Percentiles rank a stretch among this genome's conserved stretches.
These are phyloP conservation scores for Drosophila kurseongensis DNA, from an alignment of 1,140 invertebrate genomes.

Conservation along the genomic window DNA sequence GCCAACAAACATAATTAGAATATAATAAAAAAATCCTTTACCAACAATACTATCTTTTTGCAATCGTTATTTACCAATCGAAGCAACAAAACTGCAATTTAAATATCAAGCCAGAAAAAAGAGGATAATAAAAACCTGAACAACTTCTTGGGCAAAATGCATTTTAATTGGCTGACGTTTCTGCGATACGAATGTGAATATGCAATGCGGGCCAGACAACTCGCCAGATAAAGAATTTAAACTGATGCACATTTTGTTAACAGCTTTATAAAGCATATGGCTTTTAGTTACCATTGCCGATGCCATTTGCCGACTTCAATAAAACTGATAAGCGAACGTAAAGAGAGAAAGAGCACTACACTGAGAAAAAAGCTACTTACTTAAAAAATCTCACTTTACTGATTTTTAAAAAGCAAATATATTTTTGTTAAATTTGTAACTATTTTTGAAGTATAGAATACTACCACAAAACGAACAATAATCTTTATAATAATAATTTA, in stretches of 20 bases:
- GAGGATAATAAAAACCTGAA: constrained; percentile 38
- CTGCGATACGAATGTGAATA: constrained; percentile 60
- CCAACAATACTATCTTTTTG: neutral
- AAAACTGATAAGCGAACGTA: constrained; percentile 76
- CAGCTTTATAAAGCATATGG: constrained; percentile 82
- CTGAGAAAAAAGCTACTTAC: neutral
- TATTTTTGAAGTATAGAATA: neutral
- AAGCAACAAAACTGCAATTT: constrained; percentile 40
- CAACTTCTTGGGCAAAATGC: constrained; percentile 70
- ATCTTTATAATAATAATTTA: too few species aligned
- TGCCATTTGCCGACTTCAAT: constrained; percentile 75
- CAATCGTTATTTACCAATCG: constrained; percentile 21
- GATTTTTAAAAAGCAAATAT: too few species aligned
- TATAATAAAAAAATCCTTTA: neutral
- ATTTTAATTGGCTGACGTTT: constrained; percentile 80
- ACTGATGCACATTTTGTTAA: constrained; percentile 83
- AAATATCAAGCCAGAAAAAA: constrained; percentile 10
- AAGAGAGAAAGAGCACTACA: constrained; percentile 21
- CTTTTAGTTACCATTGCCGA: constrained; percentile 72
- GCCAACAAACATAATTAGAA: neutral
- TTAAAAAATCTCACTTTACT: too few species aligned
- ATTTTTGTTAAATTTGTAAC: too few species aligned
- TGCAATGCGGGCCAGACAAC: constrained; percentile 78
- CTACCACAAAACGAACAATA: too few species aligned
- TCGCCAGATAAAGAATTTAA: constrained; percentile 80